Evolutionary conservation across 2,113 vertebrate genomes (phyloP).

Genomic region (Thamnaconus septentrionalis): DNA sequence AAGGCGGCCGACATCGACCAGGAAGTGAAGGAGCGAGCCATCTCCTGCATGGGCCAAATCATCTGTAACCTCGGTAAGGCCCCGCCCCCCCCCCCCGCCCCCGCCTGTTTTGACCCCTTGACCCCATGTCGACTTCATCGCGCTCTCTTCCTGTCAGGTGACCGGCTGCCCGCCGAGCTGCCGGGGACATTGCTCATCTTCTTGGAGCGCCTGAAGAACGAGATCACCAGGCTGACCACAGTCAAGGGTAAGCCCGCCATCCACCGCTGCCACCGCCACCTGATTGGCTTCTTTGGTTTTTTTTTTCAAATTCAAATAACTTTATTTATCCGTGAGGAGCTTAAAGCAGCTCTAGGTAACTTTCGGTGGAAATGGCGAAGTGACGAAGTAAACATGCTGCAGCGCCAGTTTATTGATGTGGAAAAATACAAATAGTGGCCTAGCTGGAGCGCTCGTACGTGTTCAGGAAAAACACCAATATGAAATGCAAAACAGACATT

Average conservation of each 20-base stretch:
- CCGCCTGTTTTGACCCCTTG: background rate
- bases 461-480: too few species aligned
- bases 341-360: too few species aligned
- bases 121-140: background rate
- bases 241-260: constrained; percentile 67
- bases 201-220: constrained; percentile 95
- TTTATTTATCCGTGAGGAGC: too few species aligned
- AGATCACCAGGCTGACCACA: constrained; percentile 95
- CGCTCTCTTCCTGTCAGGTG: constrained; percentile 79
- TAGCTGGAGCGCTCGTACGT: too few species aligned
- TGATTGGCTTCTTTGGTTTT: background rate
- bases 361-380: too few species aligned
- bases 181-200: constrained; percentile 95
- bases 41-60: constrained; percentile 98
- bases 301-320: too few species aligned
- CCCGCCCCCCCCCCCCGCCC: constrained; percentile 31
- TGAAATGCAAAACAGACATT: too few species aligned
- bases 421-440: too few species aligned
- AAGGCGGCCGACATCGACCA: constrained; percentile 99
- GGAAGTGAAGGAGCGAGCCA: constrained; percentile 97
- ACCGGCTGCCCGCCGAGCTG: constrained; percentile 90
- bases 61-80: constrained; percentile 94
- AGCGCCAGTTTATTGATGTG: too few species aligned
- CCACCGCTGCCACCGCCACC: background rate
- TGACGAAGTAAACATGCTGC: too few species aligned